phyloP scores from a whole-genome alignment of 1,140 invertebrate genomes.

The Parapsyche elsis region DNA sequence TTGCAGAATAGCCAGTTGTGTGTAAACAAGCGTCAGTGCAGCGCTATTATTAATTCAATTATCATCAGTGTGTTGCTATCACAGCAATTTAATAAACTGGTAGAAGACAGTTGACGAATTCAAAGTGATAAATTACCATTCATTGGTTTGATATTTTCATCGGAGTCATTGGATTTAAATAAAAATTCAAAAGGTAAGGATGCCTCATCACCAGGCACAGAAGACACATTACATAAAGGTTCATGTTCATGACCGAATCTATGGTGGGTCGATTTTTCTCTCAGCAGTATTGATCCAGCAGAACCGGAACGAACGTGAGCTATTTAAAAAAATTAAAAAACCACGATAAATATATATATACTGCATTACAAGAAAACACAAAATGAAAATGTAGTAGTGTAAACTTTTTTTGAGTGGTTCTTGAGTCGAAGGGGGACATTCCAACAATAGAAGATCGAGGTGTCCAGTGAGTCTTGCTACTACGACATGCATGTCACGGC shows the following conservation, averaged over 20 bases:
- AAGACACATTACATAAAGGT: no score
- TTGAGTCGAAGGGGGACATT: constrained; percentile 57
- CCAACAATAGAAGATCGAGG: constrained; percentile 84
- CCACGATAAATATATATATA: neutral
- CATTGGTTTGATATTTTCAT: neutral
- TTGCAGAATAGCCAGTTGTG: no score
- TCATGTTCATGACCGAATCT: constrained; percentile 7
- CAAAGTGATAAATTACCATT: no score
- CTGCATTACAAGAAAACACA: neutral
- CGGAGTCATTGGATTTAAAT: neutral
- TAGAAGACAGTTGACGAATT: no score
- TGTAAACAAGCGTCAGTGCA: no score
- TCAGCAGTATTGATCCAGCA: constrained; percentile 69
- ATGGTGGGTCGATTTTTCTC: constrained; percentile 37
- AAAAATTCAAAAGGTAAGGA: neutral
- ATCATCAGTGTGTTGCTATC: no score
- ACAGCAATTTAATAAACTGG: no score
- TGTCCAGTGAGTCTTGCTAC: constrained; percentile 85
- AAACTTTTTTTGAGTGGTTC: constrained; percentile 47
- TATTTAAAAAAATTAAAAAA: constrained; percentile 57
- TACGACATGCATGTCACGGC: constrained; percentile 75
- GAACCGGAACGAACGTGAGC: constrained; percentile 82
- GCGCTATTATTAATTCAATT: no score
- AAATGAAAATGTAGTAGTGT: no score
- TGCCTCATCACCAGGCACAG: neutral